A percentile compares a stretch with the other conserved stretches of the same genome.
These are phyloP conservation scores for Fulica atra DNA, from an alignment of 2,113 vertebrate genomes.

Conservation along the genomic window DNA sequence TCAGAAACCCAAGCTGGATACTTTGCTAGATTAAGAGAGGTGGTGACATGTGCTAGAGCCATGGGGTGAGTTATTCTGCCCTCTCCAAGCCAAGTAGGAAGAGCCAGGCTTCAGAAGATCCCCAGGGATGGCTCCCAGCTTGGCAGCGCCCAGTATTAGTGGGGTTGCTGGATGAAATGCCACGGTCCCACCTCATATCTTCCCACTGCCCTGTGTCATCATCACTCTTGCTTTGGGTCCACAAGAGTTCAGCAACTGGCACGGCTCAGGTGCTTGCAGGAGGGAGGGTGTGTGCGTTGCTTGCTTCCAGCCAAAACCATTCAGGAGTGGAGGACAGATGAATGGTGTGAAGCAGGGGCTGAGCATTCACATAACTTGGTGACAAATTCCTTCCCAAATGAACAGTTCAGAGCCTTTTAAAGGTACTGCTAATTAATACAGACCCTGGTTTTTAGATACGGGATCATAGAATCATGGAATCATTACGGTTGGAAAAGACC, in stretches of 20 bases:
- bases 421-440: not conserved
- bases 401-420: not conserved
- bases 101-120: not conserved
- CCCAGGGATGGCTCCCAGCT: not conserved
- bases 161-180: not conserved
- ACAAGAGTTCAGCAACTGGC: not conserved
- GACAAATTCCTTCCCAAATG: not conserved
- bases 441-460: not conserved
- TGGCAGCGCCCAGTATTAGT: rapidly evolving
- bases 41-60: not conserved
- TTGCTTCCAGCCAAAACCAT: not conserved
- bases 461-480: no score
- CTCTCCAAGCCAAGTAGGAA: not conserved
- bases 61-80: not conserved
- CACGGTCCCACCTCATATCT: not conserved
- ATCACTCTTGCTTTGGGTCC: not conserved
- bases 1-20: not conserved
- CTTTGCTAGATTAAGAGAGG: not conserved
- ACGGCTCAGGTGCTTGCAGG: not conserved
- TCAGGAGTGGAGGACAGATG: not conserved
- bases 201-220: not conserved
- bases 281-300: not conserved
- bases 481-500: no score
- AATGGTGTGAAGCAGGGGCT: not conserved
- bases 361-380: rapidly evolving